Evolutionary conservation across 2,113 vertebrate species (phyloP).

Genomic region (Terrapene triunguis): DNA sequence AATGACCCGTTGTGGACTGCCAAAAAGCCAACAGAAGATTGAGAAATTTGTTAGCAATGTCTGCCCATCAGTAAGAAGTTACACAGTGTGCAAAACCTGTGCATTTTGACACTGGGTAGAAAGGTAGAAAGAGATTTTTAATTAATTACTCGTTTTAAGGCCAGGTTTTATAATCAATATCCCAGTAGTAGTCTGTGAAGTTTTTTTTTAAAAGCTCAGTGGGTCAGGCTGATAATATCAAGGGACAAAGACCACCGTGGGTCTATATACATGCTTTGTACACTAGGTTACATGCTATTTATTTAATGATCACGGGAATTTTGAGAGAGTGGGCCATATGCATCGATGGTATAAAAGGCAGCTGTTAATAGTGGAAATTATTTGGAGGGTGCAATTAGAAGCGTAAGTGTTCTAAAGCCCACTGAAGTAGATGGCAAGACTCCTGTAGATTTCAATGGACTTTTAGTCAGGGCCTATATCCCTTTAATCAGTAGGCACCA

Average conservation of each 20-base stretch:
- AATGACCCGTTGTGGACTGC: conserved; percentile 49
- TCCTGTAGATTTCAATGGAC: not conserved
- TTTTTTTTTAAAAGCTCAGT: not conserved
- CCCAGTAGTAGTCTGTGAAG: not conserved
- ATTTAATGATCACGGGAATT: fast-evolving
- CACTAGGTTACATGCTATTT: too few species aligned
- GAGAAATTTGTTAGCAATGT: not conserved
- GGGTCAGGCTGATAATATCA: fast-evolving
- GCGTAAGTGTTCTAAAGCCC: fast-evolving
- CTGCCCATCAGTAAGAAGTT: not conserved
- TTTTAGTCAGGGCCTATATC: not conserved
- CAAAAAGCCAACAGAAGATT: conserved; percentile 13
- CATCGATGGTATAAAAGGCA: not conserved
- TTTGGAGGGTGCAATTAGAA: fast-evolving
- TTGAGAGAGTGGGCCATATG: not conserved
- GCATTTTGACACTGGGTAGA: not conserved
- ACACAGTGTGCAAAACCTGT: not conserved
- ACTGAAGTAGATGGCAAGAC: not conserved
- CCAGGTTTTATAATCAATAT: not conserved
- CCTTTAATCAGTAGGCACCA: not conserved
- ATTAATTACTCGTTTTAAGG: not conserved
- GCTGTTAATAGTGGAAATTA: not conserved
- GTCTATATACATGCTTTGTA: not conserved
- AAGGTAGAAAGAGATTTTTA: not conserved
- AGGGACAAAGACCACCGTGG: fast-evolving